Percentiles rank a stretch among this genome's conserved stretches.
Evolutionary conservation across 2,113 vertebrate species (phyloP).

Genomic region (Rhea americana): DNA sequence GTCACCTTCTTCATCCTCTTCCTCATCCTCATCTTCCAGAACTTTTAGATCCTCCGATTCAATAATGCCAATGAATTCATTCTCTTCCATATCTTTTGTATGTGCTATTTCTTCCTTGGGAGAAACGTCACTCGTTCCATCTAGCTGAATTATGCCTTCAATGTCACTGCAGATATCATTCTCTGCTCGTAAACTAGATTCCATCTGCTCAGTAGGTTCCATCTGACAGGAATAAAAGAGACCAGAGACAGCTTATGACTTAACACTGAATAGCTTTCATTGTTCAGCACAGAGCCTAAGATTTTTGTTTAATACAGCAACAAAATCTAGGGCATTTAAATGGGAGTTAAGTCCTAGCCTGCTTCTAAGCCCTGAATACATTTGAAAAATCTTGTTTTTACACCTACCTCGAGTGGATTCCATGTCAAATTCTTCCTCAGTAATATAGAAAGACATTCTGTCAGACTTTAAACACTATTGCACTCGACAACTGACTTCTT

Average conservation of each 20-base stretch:
- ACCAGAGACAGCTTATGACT: constrained; percentile 7
- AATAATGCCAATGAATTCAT: constrained; percentile 84
- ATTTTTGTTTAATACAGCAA: neutral
- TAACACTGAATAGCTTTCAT: neutral
- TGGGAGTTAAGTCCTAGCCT: neutral
- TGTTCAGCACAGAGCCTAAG: neutral
- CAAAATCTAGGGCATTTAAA: neutral
- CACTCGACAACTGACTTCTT: neutral
- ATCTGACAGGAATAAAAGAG: constrained; percentile 36
- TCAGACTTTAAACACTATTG: neutral
- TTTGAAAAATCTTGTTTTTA: too few species aligned
- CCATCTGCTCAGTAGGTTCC: constrained; percentile 47
- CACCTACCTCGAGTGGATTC: too few species aligned
- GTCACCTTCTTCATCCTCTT: constrained; percentile 59
- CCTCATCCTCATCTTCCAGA: constrained; percentile 77
- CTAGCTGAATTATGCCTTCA: constrained; percentile 87
- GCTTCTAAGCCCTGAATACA: neutral
- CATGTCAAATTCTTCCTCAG: neutral
- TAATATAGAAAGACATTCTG: neutral
- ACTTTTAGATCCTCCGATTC: constrained; percentile 85
- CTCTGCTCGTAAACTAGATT: constrained; percentile 22
- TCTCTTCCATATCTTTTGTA: constrained; percentile 76
- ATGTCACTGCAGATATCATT: constrained; percentile 68
- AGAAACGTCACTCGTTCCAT: constrained; percentile 83
- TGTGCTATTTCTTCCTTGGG: constrained; percentile 79